Evolutionary conservation across 2,888 invertebrate species (phyloP).

Genomic region (Drosophila paucipuncta): DNA sequence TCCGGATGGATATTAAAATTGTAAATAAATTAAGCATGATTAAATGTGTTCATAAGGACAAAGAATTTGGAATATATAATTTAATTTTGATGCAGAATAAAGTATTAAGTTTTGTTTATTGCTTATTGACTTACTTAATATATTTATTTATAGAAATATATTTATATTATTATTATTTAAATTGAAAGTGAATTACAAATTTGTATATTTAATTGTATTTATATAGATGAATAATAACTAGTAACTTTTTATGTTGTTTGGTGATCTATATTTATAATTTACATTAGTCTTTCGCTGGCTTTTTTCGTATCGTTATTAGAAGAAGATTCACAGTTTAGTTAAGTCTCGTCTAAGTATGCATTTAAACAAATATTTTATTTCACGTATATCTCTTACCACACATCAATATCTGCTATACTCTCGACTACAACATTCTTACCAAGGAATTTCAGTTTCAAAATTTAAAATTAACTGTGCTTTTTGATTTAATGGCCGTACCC

Average conservation of each 20-base stretch:
- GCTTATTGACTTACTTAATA: neutral
- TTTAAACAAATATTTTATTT: too few relatives aligned
- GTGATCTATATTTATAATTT: too few relatives aligned
- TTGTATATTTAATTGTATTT: neutral
- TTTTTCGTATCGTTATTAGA: too few relatives aligned
- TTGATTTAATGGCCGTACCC: conserved; percentile 34
- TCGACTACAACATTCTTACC: neutral
- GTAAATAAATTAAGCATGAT: neutral
- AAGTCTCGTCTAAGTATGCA: too few relatives aligned
- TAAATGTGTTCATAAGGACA: neutral
- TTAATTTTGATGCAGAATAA: neutral
- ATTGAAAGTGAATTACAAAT: neutral
- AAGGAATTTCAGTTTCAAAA: conserved; percentile 7
- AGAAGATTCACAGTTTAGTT: too few relatives aligned
- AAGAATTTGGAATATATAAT: neutral
- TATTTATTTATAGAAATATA: neutral
- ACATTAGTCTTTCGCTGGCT: too few relatives aligned
- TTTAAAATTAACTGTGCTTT: conserved; percentile 28
- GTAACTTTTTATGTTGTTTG: too few relatives aligned
- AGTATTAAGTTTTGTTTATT: neutral
- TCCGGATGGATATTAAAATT: neutral
- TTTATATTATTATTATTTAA: neutral
- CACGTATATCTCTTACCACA: neutral
- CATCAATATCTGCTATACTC: neutral
- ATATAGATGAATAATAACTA: neutral